These are phyloP conservation scores for Serinus canaria DNA, from an alignment of 2,113 vertebrate species.

Conservation along the genomic window DNA sequence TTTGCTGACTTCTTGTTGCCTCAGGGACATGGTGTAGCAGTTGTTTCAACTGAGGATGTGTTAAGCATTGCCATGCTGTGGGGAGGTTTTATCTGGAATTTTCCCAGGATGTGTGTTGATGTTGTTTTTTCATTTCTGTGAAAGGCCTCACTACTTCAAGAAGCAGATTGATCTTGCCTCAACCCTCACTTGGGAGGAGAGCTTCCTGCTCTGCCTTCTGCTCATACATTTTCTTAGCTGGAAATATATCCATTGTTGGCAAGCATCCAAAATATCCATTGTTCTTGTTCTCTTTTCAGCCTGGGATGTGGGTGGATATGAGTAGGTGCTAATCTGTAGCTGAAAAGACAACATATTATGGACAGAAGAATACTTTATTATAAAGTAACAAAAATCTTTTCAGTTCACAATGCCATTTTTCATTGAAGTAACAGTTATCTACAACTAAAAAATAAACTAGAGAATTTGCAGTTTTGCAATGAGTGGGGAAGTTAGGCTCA, in stretches of 20 bases:
- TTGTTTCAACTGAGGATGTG: neutral
- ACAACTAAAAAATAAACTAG: neutral
- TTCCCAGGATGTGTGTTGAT: neutral
- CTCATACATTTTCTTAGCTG: neutral
- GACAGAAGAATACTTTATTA: neutral
- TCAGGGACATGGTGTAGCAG: neutral
- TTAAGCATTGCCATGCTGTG: neutral
- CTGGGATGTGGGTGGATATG: neutral
- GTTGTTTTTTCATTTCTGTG: neutral
- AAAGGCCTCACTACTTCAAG: neutral
- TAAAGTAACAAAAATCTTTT: neutral
- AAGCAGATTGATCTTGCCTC: neutral
- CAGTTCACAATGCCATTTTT: neutral
- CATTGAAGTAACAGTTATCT: neutral
- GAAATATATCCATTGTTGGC: neutral
- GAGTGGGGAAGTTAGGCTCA: neutral
- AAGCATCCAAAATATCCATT: neutral
- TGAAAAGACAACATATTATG: neutral
- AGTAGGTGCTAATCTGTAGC: neutral
- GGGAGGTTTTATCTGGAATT: neutral
- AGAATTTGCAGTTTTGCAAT: neutral
- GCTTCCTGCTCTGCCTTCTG: neutral
- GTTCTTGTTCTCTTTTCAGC: neutral
- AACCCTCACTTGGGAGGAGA: neutral
- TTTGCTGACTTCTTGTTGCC: neutral